These are phyloP conservation scores for Rhyzopertha dominica DNA, from an alignment of 1,140 invertebrate genomes.

Conservation along the genomic window DNA sequence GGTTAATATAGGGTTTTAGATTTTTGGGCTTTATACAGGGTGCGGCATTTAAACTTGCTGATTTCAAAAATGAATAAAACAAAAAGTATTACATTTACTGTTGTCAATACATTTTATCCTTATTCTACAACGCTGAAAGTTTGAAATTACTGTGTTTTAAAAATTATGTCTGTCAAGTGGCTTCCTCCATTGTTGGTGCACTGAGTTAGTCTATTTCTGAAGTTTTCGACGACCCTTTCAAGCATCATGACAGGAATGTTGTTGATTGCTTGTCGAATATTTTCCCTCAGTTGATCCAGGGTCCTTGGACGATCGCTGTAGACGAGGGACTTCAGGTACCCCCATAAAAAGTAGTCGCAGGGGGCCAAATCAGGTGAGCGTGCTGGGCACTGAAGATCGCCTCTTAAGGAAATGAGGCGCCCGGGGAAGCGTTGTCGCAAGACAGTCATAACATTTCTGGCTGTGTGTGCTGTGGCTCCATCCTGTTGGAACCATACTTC, in stretches of 20 bases:
- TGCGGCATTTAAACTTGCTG: no score
- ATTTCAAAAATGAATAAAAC: no score
- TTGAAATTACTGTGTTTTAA: constrained; percentile 17
- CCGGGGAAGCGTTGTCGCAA: constrained; percentile 23
- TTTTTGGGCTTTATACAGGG: no score
- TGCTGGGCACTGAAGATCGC: constrained; percentile 33
- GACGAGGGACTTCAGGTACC: constrained; percentile 27
- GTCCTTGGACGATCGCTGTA: constrained; percentile 30
- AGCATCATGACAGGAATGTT: constrained; percentile 9
- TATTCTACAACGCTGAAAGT: no score
- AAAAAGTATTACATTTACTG: no score
- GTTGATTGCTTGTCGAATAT: constrained; percentile 25
- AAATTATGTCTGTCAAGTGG: constrained; percentile 15
- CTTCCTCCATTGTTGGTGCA: constrained; percentile 11
- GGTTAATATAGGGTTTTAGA: no score
- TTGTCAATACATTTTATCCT: no score
- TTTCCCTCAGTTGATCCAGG: constrained; percentile 31
- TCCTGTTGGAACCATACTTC: constrained; percentile 20
- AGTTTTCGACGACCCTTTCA: constrained; percentile 6
- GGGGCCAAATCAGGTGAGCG: constrained; percentile 38
- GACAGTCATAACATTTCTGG: no score
- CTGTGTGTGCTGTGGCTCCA: no score
- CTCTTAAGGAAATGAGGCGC: constrained; percentile 23
- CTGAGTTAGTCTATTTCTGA: constrained; percentile 9
- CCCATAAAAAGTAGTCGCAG: constrained; percentile 39